phyloP scores from a whole-genome alignment of 2,888 invertebrate species.

The Drosophila trichaetosa region DNA sequence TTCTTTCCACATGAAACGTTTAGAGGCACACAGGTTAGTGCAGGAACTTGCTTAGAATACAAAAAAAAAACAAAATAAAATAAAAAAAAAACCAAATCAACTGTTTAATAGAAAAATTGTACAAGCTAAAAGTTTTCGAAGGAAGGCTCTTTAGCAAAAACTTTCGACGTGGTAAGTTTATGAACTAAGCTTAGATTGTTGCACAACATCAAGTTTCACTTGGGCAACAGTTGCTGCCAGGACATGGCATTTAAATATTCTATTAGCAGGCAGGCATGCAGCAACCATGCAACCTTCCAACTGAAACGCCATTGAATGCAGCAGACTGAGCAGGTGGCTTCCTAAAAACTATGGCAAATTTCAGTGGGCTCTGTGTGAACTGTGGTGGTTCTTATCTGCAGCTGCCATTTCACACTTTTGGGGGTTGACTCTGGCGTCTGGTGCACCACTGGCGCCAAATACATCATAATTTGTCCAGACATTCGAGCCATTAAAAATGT shows the following conservation, averaged over 20 bases:
- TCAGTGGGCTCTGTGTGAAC: neutral
- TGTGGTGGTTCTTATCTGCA: constrained; percentile 33
- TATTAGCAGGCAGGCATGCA: constrained; percentile 53
- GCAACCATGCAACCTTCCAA: constrained; percentile 6
- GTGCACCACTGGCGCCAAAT: constrained; percentile 58
- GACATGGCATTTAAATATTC: constrained; percentile 69
- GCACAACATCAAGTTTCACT: constrained; percentile 60
- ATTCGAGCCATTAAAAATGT: constrained; percentile 65
- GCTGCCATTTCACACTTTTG: constrained; percentile 42
- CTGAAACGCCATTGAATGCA: constrained; percentile 8
- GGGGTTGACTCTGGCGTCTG: constrained; percentile 6
- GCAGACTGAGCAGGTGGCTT: constrained; percentile 36
- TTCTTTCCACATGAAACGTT: constrained; percentile 72
- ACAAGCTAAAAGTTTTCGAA: constrained; percentile 49
- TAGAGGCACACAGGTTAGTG: constrained; percentile 57
- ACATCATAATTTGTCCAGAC: constrained; percentile 72
- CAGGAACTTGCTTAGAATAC: constrained; percentile 28
- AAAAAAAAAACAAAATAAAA: neutral
- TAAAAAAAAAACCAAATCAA: neutral
- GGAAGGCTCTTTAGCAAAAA: constrained; percentile 41
- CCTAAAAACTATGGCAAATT: constrained; percentile 8
- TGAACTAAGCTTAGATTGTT: constrained; percentile 72
- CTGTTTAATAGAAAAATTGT: constrained; percentile 19
- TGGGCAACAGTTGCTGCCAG: constrained; percentile 62
- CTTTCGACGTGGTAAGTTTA: constrained; percentile 64